These are phyloP conservation scores for Ardeotis arabs DNA, from an alignment of 2,113 vertebrate genomes.

Conservation along the genomic window DNA sequence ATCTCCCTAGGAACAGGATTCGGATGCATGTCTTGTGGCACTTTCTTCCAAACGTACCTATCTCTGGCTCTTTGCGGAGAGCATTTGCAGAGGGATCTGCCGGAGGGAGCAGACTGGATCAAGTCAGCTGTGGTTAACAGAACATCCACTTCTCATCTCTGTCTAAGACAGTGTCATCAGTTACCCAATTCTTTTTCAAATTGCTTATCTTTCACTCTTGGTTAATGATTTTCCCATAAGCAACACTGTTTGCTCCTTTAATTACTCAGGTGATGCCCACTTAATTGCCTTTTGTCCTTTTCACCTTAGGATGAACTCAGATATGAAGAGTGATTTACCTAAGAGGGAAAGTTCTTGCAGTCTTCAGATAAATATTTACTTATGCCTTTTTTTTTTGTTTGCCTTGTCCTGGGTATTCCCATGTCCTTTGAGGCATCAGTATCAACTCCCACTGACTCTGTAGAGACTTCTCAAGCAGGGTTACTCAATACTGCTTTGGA, in stretches of 20 bases:
- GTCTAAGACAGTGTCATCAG: neutral
- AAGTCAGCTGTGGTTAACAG: neutral
- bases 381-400: constrained; percentile 57
- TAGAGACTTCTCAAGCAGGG: neutral
- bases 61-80: neutral
- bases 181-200: neutral
- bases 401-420: constrained; percentile 23
- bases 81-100: neutral
- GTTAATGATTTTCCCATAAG: constrained; percentile 1
- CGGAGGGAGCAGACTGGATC: neutral
- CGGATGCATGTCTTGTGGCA: neutral
- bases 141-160: neutral
- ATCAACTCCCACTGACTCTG: constrained; percentile 23
- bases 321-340: neutral
- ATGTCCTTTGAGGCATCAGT: constrained; percentile 42
- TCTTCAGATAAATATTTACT: constrained; percentile 55
- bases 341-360: constrained; percentile 15
- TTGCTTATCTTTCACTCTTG: neutral
- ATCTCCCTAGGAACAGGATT: neutral
- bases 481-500: constrained; percentile 40
- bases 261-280: neutral
- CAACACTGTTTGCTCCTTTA: neutral
- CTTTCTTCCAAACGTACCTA: neutral
- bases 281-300: constrained; percentile 1
- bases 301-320: constrained; percentile 10